Conservation (phyloP, 2,113 vertebrate genomes). For the Gymnogyps californianus region DNA sequence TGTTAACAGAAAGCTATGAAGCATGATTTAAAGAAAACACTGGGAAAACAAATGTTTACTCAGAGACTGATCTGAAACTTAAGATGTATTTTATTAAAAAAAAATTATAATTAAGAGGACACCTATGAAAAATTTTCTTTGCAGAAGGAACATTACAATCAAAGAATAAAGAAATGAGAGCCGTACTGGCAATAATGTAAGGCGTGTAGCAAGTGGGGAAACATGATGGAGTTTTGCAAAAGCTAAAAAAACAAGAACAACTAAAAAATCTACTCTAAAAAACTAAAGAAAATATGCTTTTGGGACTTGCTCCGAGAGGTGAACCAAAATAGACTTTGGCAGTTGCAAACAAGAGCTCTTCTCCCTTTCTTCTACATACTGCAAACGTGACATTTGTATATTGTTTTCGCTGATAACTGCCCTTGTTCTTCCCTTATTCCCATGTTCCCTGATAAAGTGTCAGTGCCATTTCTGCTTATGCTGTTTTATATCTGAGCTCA, state of each 20-base stretch:
- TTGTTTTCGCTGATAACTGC: background rate
- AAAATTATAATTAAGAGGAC: background rate
- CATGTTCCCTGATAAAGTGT: background rate
- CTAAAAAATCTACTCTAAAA: background rate
- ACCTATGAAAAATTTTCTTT: background rate
- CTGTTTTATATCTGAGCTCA: background rate
- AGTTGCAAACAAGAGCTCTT: background rate
- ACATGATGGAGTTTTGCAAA: background rate
- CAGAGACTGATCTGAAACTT: background rate
- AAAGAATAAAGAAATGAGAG: background rate
- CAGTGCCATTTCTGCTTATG: background rate
- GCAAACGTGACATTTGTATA: accelerated
- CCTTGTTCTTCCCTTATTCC: background rate
- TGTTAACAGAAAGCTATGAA: background rate
- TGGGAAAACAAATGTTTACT: background rate
- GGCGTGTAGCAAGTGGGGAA: background rate
- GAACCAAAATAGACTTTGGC: background rate
- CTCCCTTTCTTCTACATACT: background rate
- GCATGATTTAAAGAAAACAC: background rate
- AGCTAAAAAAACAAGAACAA: background rate
- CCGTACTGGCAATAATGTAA: no score
- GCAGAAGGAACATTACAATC: no score
- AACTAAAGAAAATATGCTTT: background rate
- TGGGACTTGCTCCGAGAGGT: background rate
- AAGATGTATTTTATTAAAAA: background rate